Conservation (phyloP, 1,140 invertebrate genomes). For the Drosophila rhopaloa region DNA sequence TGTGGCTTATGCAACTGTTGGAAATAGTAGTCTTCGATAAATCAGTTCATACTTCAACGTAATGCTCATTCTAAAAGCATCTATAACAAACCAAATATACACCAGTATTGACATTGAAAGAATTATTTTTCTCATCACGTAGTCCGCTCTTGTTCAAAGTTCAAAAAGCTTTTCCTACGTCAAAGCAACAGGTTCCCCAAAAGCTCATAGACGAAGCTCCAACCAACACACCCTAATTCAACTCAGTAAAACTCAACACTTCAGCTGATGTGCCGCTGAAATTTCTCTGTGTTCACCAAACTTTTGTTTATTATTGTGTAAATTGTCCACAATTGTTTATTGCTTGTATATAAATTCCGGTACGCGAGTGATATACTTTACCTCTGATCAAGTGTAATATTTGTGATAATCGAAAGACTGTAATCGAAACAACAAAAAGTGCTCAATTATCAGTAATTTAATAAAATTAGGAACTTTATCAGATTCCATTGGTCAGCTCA, state of each 20-base stretch:
- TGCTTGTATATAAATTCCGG: conserved; percentile 2
- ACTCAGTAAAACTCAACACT: conserved; percentile 27
- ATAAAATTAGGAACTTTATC: conserved; percentile 25
- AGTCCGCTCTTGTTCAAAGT: conserved; percentile 1
- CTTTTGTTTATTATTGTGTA: conserved; percentile 22
- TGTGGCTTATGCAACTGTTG: neutral
- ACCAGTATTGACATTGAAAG: conserved; percentile 12
- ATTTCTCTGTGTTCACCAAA: conserved; percentile 10
- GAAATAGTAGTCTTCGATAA: neutral
- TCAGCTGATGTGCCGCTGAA: conserved; percentile 29
- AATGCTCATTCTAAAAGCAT: neutral
- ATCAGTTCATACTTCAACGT: neutral
- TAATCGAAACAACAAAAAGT: conserved; percentile 1
- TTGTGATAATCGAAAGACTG: conserved; percentile 34
- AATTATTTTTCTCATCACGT: conserved; percentile 11
- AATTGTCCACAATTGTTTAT: neutral
- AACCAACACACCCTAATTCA: conserved; percentile 7
- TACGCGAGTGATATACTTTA: conserved; percentile 19
- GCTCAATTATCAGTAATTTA: conserved; percentile 45
- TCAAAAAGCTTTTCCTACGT: conserved; percentile 22
- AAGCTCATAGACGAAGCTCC: conserved; percentile 20
- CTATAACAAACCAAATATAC: neutral
- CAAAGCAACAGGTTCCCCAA: conserved; percentile 46
- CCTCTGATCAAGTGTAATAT: conserved; percentile 9
- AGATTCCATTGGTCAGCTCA: conserved; percentile 2